Conservation (phyloP, 2,888 invertebrate species). For the Cheilosia grossa region DNA sequence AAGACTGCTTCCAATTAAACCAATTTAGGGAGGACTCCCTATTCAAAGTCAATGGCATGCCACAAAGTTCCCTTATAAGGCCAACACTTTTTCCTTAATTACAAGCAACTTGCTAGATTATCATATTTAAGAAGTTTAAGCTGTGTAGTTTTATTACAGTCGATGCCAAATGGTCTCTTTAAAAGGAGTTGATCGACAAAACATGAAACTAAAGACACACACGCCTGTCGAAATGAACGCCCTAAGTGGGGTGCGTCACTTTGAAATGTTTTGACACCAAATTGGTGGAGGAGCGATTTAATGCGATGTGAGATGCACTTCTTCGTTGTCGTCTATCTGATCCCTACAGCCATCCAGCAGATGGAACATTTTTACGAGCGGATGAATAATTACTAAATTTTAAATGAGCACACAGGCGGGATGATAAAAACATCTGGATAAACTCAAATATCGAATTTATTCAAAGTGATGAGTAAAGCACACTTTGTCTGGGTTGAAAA, state of each 20-base stretch:
- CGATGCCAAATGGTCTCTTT: conserved; percentile 22
- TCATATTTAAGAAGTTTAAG: conserved; percentile 15
- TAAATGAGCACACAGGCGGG: conserved; percentile 39
- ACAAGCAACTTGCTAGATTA: conserved; percentile 29
- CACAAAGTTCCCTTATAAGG: conserved; percentile 28
- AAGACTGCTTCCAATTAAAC: conserved; percentile 26
- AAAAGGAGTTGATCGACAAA: conserved; percentile 16
- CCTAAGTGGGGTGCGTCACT: conserved; percentile 53
- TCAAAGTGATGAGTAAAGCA: conserved; percentile 63
- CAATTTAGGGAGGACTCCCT: conserved; percentile 13
- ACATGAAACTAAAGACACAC: conserved; percentile 54
- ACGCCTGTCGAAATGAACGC: conserved; percentile 56
- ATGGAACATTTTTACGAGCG: conserved; percentile 61
- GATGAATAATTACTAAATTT: conserved; percentile 63
- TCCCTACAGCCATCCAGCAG: conserved; percentile 39
- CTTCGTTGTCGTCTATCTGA: conserved; percentile 1
- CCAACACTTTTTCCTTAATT: conserved; percentile 10
- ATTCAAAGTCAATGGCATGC: conserved; percentile 8
- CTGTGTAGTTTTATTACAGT: conserved; percentile 2
- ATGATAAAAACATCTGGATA: conserved; percentile 65
- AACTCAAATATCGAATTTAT: conserved; percentile 63
- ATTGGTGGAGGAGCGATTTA: conserved; percentile 9
- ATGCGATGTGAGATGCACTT: conserved; percentile 38
- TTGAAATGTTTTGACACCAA: conserved; percentile 57
- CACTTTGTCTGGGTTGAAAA: conserved; percentile 25